Evolutionary conservation across 2,113 vertebrate species (phyloP), one percentile per base, ranked within the genome.

Genomic region (Myiozetetes cayanensis): DNA sequence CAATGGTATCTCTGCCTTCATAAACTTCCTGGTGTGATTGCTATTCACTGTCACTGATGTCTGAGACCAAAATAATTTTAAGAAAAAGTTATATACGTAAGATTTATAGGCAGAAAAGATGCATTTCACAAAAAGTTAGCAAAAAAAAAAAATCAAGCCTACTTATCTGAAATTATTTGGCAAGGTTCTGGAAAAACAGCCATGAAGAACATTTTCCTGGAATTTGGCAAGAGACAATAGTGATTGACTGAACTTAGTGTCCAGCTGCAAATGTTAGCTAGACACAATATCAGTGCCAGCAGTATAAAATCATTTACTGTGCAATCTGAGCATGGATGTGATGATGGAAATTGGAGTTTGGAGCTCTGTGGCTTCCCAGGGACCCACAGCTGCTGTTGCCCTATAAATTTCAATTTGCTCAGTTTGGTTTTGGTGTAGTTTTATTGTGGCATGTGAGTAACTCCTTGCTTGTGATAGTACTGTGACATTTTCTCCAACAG

Each of bases 11-110:
- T 88, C 82, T 85, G 66, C 78, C 71, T 79, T 62, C 67, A 76
- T 61, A 82, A 94, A 79, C 90, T 66, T 79, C 37, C 31, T 73
- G 41, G 39, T n/a, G 25, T 59, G 82, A 94, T 73, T 76, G 25
- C 75, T 90, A 0, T 41, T 1, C 17, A 41, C 58, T 75, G n/a
- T 91, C 78, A 41, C 53, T 14, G 1, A 39, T 33, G 39, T 47
- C 82, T 66, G 78, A 80, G 41, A 56, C 63, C 58, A 70, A 80
- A 95, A 79, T 73, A 79, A 85, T 72, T 39, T 53, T 8, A 76
- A 72, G n/a, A 12, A 83, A 56, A 89, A 65, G 14, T 85, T 56
- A 52, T 10, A 14, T 59, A 28, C 49, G 3, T 83, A 43, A 76
- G 55, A 90, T 59, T 83, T 73, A 39, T 4, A 37, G 43, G 35